Evolutionary conservation across 2,888 invertebrate species (phyloP), one percentile per base, ranked within the genome.

Genomic region (Branchellion lobata): DNA sequence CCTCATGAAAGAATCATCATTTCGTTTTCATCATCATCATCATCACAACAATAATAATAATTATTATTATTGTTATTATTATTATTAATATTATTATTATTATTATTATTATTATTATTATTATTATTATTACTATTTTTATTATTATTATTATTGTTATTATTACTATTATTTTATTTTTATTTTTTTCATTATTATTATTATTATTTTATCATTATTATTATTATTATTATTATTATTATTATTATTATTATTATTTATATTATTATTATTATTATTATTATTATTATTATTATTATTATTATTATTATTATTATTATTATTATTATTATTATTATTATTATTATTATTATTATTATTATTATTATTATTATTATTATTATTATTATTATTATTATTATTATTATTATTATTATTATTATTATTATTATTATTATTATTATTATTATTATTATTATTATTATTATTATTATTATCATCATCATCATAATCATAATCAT

Each of bases 1-100:
- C 86, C 81, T 84, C 83, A 85, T 86, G 84, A 68, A 74, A 75
- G 1, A 71, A 65, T 11, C 33, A 29, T 21, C 69, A 27, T 31
- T 5, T 69, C 57, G 53, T 47, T 40, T 8, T 40, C 40, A 40
- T 40, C 40, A 40, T 74, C 31, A 74, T 8, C n/a, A 74, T 27
- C 34, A 74, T 47, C 24, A 40, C n/a, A 3, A 8, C 27, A 65
- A 65, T 65, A 5, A 65, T 27, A 3, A 27, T 65, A 3, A 65
- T 29, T 8, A 65, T 27, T 8, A 21, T 8, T 21, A 65, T 65
- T 21, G n/a, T 65, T 21, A 65, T 65, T 36, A 65, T 29, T 8
- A 65, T 65, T 21, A 65, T 27, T 8, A 27, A 11, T 8, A 65
- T 29, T 8, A 65, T 27, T 8, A 21, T 8, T 21, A 65, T 65